Evolutionary conservation across 2,888 invertebrate species (phyloP).

Genomic region (Pristionchus maxplancki): DNA sequence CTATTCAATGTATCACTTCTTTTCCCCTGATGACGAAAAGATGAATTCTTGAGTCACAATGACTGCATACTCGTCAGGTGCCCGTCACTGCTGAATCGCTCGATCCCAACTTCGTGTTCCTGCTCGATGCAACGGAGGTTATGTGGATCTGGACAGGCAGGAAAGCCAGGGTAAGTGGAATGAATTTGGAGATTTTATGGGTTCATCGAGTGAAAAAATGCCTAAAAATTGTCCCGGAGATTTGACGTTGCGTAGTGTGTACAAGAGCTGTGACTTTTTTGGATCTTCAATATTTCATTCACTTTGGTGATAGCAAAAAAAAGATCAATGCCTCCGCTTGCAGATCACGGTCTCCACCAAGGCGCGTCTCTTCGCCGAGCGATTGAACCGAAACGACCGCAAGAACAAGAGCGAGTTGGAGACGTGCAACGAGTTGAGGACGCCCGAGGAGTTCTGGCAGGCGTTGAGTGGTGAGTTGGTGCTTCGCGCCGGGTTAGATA

Average conservation of each 20-base stretch:
- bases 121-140: constrained; percentile 88
- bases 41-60: no score
- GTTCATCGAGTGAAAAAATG: no score
- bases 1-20: no score
- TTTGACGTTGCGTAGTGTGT: no score
- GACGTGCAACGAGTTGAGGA: constrained; percentile 88
- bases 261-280: no score
- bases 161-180: constrained; percentile 77
- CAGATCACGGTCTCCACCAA: constrained; percentile 76
- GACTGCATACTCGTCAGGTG: no score
- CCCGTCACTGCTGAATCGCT: constrained; percentile 82
- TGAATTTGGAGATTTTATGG: neutral
- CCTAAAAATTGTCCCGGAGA: no score
- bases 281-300: no score
- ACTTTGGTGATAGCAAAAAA: neutral
- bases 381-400: constrained; percentile 97
- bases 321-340: constrained; percentile 5
- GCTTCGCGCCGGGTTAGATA: no score
- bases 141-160: constrained; percentile 94
- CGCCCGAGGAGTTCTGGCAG: constrained; percentile 90
- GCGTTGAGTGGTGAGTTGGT: constrained; percentile 80
- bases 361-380: constrained; percentile 91
- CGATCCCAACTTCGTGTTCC: constrained; percentile 92
- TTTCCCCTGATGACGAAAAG: no score
- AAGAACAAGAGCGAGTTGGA: constrained; percentile 92